phyloP scores from a whole-genome alignment of 2,888 invertebrate genomes.

The Drosophila suboccidentalis region DNA sequence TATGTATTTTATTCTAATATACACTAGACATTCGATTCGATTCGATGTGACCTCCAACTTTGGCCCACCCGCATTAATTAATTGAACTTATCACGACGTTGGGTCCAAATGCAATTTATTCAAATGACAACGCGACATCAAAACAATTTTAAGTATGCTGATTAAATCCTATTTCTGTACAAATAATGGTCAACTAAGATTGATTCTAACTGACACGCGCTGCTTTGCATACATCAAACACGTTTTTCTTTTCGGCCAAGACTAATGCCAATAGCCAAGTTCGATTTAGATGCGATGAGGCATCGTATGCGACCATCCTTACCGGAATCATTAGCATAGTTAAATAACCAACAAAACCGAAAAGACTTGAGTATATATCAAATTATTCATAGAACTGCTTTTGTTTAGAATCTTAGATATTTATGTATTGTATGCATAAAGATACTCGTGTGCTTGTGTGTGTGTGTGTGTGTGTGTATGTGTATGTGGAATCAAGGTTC shows the following conservation, averaged over 20 bases:
- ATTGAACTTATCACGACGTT: not conserved
- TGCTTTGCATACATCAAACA: constrained; percentile 29
- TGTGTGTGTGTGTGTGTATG: constrained; percentile 3
- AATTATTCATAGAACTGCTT: constrained; percentile 64
- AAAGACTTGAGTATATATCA: constrained; percentile 8
- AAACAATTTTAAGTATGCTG: not conserved
- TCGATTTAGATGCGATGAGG: constrained; percentile 35
- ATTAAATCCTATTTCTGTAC: not conserved
- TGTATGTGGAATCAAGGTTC: constrained; percentile 47
- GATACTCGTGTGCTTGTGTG: constrained; percentile 14
- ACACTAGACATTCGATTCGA: not conserved
- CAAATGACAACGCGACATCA: not conserved
- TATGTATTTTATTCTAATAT: not conserved
- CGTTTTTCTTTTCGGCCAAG: constrained; percentile 18
- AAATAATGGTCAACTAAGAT: not conserved
- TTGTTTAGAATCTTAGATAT: constrained; percentile 53
- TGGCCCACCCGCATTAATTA: constrained; percentile 18
- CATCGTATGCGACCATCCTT: constrained; percentile 60
- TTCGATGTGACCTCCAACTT: constrained; percentile 14
- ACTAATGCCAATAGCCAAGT: constrained; percentile 21
- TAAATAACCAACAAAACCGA: constrained; percentile 50
- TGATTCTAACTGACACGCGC: constrained; percentile 5
- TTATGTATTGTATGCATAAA: not conserved
- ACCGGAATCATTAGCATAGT: constrained; percentile 76
- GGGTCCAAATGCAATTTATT: not conserved